Base-by-base conservation (phyloP, 2,797 vertebrate species). In the Mormyrops attenuatus region DNA sequence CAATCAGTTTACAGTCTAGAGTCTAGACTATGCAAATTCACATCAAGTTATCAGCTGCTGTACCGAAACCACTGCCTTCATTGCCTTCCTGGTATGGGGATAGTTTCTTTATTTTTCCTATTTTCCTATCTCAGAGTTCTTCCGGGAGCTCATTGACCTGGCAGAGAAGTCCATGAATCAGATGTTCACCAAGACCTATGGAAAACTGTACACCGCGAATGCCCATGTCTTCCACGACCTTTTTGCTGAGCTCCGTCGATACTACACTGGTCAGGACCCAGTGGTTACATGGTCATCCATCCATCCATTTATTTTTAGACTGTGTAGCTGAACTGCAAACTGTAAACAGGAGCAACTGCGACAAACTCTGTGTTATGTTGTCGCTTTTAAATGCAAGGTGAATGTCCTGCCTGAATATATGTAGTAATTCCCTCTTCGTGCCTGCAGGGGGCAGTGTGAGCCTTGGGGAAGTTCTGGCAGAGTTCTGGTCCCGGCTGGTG, bases 131-230 rank as follows among this genome's bases (percentile, higher is more conserved):
- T 38, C 91, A 96, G 97, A 97, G 90, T 97, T 97, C 92, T 98
- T 98, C 94, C 95, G 94, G 89, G 97, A 97, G 93, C 95, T 97
- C 57, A 97, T 98, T 86, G 96, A 96, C 41, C 90, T 96, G 84
- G 96, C 97, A 0, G 97, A 98, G 93, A 97, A 96, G 93, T 96
- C 96, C 1, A 96, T 97, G 95, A 96, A 97, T 92, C 95, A 97
- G 94, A 97, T 98, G 96, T 97, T 97, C 91, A 97, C 96, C 26
- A 97, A 96, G 91, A 97, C 97, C 69, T 98, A 97, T 0, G 97
- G 97, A 63, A 96, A 94, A 34, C 95, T 98, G 85, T 98, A 97
- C 93, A 95, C 96, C 30, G 97, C 97, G 93, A 97, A 98, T 3
- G 95, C 95, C 0, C 95, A 94, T 8, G 95, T 98, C 92, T 98